Evolutionary conservation across 2,888 invertebrate species (phyloP).

Genomic region (Gnatocerus cornutus): DNA sequence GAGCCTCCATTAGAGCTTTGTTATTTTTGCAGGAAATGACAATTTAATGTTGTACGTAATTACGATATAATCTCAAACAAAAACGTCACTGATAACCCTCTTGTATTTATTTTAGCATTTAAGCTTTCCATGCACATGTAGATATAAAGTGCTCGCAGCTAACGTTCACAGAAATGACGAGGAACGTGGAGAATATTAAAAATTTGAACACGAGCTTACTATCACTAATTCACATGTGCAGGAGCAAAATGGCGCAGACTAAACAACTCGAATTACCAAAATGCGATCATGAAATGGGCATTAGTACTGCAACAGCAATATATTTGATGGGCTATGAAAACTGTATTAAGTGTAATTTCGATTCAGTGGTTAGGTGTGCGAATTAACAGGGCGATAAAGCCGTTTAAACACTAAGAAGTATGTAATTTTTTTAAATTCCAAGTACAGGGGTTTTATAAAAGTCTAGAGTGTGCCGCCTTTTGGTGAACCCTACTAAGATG

Average conservation of each 20-base stretch:
- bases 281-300: conserved; percentile 12
- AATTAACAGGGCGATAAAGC: conserved; percentile 29
- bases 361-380: conserved; percentile 15
- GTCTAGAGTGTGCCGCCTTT: too few species aligned
- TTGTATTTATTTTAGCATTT: conserved; percentile 15
- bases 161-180: conserved; percentile 12
- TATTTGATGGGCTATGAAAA: conserved; percentile 27
- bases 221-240: neutral
- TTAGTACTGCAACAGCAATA: conserved; percentile 2
- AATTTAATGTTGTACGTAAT: conserved; percentile 40
- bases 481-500: too few species aligned
- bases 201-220: neutral
- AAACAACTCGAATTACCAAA: conserved; percentile 19
- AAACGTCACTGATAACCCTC: conserved; percentile 24
- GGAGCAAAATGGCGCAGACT: neutral
- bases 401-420: too few species aligned
- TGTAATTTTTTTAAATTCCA: too few species aligned
- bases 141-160: neutral
- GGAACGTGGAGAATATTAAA: conserved; percentile 11
- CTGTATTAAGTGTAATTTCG: conserved; percentile 9
- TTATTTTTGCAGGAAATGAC: conserved; percentile 31
- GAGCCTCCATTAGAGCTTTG: too few species aligned
- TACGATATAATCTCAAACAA: conserved; percentile 43
- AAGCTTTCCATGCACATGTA: conserved; percentile 12
- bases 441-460: too few species aligned